Percentiles rank a stretch among this genome's conserved stretches.
These are phyloP conservation scores for Actias luna DNA, from an alignment of 2,888 invertebrate genomes.

Conservation along the genomic window DNA sequence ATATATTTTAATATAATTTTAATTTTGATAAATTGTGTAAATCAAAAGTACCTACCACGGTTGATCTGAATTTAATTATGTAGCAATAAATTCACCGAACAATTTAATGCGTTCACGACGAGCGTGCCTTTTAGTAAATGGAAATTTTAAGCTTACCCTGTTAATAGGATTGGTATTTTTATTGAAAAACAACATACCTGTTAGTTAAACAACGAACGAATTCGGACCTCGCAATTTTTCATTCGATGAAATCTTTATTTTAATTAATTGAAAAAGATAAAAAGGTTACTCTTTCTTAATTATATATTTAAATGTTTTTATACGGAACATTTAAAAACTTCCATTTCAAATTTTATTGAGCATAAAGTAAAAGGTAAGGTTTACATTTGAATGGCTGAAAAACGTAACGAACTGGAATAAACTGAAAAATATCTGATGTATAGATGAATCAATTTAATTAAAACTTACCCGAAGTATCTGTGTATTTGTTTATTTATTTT, in stretches of 20 bases:
- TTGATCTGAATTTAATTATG: slow-evolving; percentile 2
- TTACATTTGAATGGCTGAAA: neutral
- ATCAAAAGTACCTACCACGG: neutral
- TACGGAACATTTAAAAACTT: neutral
- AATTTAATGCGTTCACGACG: neutral
- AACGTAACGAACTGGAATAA: neutral
- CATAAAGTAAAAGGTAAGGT: neutral
- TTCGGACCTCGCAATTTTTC: slow-evolving; percentile 2
- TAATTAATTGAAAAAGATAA: neutral
- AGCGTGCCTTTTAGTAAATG: slow-evolving; percentile 24
- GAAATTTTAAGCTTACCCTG: slow-evolving; percentile 32
- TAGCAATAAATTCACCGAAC: neutral
- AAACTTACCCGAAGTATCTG: neutral
- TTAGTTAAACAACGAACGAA: neutral
- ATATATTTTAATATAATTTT: no score
- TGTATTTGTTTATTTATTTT: no score
- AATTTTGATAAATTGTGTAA: no score
- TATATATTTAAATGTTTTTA: neutral
- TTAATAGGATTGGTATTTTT: slow-evolving; percentile 19
- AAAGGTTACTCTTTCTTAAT: neutral
- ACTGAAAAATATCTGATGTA: neutral
- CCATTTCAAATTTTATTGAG: neutral
- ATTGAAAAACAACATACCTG: slow-evolving; percentile 25
- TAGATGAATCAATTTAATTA: neutral
- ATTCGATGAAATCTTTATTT: neutral